Evolutionary conservation across 2,797 vertebrate genomes (phyloP), one percentile per base, ranked within the genome.

Genomic region (Hirundo rustica): DNA sequence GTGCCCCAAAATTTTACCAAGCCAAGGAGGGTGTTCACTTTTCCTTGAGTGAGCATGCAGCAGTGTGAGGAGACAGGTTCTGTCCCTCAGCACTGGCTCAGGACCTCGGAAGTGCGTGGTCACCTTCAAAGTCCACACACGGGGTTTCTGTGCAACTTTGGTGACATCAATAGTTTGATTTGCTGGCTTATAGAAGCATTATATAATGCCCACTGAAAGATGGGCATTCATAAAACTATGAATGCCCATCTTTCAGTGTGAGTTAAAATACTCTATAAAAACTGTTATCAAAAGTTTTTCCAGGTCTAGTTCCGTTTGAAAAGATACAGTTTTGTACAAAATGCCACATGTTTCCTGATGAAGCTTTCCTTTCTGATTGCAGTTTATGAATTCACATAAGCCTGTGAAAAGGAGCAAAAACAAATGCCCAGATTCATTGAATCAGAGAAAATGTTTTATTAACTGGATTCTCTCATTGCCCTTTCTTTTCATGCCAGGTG

Each of bases 391-490:
- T 93, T 93, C 65, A 68, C n/a, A 44, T 58, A 82, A 89, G 57
- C 25, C 34, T 76, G 16, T 80, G 72, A 95, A 95, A 94, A 92
- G 88, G 40, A 89, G 67, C 70, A 75, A 92, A 95, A 94, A n/a
- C 65, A 95, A 96, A 80, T 80, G 77, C 65, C 61, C 6, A 12
- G 55, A 91, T 95, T 92, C 75, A 44, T 29, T 83, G 78, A 95
- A 65, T 92, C 84, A 92, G 71, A 78, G 73, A 89, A 73, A 58
- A 82, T 3, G 3, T 10, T 88, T 90, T 85, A 88, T 83, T 88
- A 47, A 88, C 61, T 85, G 57, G 16, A 77, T 82, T 75, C 32
- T 89, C 74, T 84, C 55, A 42, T 78, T 92, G 62, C 45, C 45
- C 75, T 90, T 95, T 94, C 40, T 95, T 94, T 92, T 82, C 67